Base-by-base conservation (phyloP, 1,140 invertebrate species). In the Rhagoletis zephyria region DNA sequence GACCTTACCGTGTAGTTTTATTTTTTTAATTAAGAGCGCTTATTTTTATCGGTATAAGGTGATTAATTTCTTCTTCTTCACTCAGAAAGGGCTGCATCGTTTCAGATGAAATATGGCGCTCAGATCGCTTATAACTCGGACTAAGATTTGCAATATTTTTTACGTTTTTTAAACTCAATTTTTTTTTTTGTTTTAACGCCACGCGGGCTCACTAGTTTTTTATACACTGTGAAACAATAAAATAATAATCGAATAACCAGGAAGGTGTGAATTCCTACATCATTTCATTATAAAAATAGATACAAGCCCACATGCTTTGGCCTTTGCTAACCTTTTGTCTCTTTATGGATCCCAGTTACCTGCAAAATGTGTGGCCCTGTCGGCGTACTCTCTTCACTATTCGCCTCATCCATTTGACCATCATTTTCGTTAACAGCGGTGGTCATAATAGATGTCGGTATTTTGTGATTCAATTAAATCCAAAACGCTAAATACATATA, bases 391-490 rank as follows among this genome's bases (percentile, higher is more conserved):
- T 56, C 74, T 81, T 81, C 74, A 56, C 45, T 30, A 56, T 10
- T 81, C 74, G 45, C 40, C 74, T 81, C 74, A 81, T 81, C 48
- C 74, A 81, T 81, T 56, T 56, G 74, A 56, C 74, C 74, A 81
- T 56, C 48, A 10, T 10, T 56, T 56, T 1, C n/a, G 16, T 81
- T n/a, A 5, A 6, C 48, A 81, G 19, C 51, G 10, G 74, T 81
- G 74, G 74, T 30, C 74, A 81, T 81, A 81, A 59, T 56, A 59
- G 74, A 59, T 81, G 74, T 48, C n/a, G 48, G 19, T 81, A 81
- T 48, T 67, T 51, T 51, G n/a, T 56, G 48, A 56, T 56, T 81
- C n/a, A 81, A 19, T 16, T 6, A 77, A 16, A 48, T 77, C 4
- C 45, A 77, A 51, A 10, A 51, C 45, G 30, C 30, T 30, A 30